Base-by-base conservation (phyloP, 2,113 vertebrate species). In the Lethenteron reissneri region DNA sequence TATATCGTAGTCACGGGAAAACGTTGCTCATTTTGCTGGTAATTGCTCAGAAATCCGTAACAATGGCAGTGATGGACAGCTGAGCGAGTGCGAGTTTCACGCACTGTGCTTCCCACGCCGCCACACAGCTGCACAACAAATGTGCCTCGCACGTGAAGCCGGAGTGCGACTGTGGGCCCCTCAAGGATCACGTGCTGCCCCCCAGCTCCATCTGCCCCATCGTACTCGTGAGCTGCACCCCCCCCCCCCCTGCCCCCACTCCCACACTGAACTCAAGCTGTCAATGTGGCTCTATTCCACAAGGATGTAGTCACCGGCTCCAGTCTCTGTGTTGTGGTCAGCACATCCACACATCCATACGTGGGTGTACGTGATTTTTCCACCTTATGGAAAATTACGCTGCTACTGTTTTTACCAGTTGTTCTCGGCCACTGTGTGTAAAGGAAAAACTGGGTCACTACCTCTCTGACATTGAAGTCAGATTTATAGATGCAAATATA, bases 181-280 rank as follows among this genome's bases (percentile, higher is more conserved):
- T 92, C 72, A 84, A 75, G 71, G 88, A 92, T 73, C 90, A 95
- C 74, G 78, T 94, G 74, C 78, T 95, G 73, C 89, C 90, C 71
- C 89, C 90, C 0, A 86, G 88, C 72, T 84, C 85, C 74, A 90
- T 95, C 76, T 85, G 85, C 58, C 81, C 87, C 1, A 77, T 84
- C 13, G 83, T 89, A 64, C 84, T 88, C 86, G 89, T 94, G 78
- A 75, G 77, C 75, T 58, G 73, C 75, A 21, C 4, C 25, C 25
- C 25, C 58, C 6, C 3, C 9, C 41, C 57, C 12, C 5, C 70
- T 25, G 25, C 19, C 70, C 57, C 70, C 19, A 12, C 57, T 13
- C 57, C 70, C 57, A 25, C 57, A 13, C 15, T 13, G 9, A 25
- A 15, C 25, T 11, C n/a, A 10, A 4, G 3, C 70, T 21, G 41